These are phyloP conservation scores for Corythornis cristatus DNA, from an alignment of 2,113 vertebrate species.

Conservation along the genomic window DNA sequence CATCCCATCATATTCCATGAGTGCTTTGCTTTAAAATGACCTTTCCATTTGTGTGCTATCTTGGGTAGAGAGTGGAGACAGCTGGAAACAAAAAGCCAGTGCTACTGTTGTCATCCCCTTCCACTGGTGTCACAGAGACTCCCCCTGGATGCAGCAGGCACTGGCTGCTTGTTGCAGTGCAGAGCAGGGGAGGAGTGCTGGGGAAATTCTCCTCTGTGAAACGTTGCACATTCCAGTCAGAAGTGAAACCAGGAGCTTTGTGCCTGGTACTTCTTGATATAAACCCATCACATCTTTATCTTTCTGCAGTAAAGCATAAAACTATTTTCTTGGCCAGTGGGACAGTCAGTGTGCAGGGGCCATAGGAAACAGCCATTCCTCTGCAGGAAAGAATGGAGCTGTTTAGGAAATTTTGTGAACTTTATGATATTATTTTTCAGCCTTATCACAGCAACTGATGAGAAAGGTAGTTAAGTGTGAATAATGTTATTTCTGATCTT, in stretches of 20 bases:
- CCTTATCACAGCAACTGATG: neutral
- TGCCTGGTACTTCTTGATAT: neutral
- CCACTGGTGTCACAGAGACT: neutral
- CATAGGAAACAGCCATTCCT: neutral
- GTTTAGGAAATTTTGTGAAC: neutral
- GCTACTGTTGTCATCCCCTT: neutral
- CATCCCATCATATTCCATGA: too few relatives aligned
- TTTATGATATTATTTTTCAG: neutral
- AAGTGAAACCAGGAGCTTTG: neutral
- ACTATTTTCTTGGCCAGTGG: neutral
- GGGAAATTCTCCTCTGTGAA: neutral
- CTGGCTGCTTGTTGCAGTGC: neutral
- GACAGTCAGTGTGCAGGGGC: neutral
- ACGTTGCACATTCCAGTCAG: neutral
- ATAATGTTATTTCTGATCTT: neutral
- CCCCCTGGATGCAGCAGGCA: neutral
- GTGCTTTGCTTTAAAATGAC: too few relatives aligned
- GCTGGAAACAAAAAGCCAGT: neutral
- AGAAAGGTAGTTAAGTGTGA: neutral
- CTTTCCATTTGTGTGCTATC: neutral
- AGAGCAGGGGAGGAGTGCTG: neutral
- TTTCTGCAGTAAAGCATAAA: neutral
- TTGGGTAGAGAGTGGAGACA: neutral
- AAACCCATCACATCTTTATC: neutral
- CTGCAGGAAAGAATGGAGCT: neutral